Conservation (phyloP, 64 coral and sea anemone genomes). For the Stylophora pistillata region DNA sequence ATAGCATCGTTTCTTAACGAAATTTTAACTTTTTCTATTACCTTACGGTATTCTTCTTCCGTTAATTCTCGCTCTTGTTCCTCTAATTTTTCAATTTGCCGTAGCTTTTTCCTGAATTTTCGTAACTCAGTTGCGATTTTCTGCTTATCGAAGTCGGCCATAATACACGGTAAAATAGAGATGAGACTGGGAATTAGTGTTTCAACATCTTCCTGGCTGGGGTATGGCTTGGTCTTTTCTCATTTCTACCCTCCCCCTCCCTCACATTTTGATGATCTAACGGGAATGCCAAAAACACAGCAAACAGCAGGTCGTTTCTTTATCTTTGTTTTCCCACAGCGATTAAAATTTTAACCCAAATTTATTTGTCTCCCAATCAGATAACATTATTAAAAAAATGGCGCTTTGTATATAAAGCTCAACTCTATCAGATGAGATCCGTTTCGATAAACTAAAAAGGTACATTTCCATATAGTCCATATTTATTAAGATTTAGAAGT, state of each 20-base stretch:
- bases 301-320: too few species aligned
- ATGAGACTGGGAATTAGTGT: not conserved
- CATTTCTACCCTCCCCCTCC: not conserved
- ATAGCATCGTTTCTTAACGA: not conserved
- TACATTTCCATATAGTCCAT: too few species aligned
- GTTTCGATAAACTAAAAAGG: too few species aligned
- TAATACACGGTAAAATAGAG: not conserved
- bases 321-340: too few species aligned
- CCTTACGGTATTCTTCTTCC: conserved; percentile 77
- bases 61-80: conserved; percentile 84
- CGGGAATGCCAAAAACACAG: not conserved
- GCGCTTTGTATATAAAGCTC: too few species aligned
- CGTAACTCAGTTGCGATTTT: conserved; percentile 57
- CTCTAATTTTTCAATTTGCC: conserved; percentile 92
- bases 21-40: not conserved
- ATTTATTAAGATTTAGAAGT: too few species aligned
- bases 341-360: too few species aligned
- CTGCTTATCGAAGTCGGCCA: conserved; percentile 55
- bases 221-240: not conserved
- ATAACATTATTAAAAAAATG: too few species aligned
- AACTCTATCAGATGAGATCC: too few species aligned
- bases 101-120: conserved; percentile 96
- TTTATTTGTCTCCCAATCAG: too few species aligned
- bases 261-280: not conserved
- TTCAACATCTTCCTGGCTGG: not conserved